Evolutionary conservation across 2,797 vertebrate species (phyloP).

Genomic region (Urocyon cinereoargenteus): DNA sequence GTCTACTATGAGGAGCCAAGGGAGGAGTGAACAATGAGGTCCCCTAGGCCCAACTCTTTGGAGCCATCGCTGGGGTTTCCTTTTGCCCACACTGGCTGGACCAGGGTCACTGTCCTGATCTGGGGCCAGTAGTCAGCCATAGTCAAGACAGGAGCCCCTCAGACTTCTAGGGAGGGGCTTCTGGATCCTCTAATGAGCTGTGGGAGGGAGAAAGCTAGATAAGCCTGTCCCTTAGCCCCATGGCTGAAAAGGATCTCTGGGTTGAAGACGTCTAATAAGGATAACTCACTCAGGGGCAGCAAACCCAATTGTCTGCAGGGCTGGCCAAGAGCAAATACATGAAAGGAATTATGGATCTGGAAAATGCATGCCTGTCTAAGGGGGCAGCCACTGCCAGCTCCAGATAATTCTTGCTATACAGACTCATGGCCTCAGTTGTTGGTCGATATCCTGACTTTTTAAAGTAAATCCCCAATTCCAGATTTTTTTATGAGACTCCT

Average conservation of each 20-base stretch:
- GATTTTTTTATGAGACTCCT: background rate
- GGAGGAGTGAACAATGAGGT: background rate
- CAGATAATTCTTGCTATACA: background rate
- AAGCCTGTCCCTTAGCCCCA: background rate
- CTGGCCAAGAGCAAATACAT: background rate
- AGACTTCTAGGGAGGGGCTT: background rate
- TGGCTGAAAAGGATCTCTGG: background rate
- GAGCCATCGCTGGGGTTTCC: background rate
- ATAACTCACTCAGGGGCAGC: background rate
- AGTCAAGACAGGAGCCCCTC: background rate
- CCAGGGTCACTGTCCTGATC: background rate
- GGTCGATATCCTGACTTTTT: background rate
- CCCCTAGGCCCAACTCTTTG: background rate
- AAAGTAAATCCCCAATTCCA: background rate
- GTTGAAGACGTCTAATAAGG: background rate
- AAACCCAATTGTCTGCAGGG: background rate
- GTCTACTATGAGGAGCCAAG: background rate
- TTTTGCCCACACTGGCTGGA: background rate
- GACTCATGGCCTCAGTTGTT: background rate
- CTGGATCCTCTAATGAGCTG: background rate
- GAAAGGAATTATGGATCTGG: background rate
- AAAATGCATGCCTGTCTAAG: background rate
- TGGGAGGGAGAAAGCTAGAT: background rate
- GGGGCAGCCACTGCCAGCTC: background rate
- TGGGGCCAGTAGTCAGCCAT: background rate